Evolutionary conservation across 2,888 invertebrate genomes (phyloP), one percentile per base, ranked within the genome.

Genomic region (Escarpia spicata): DNA sequence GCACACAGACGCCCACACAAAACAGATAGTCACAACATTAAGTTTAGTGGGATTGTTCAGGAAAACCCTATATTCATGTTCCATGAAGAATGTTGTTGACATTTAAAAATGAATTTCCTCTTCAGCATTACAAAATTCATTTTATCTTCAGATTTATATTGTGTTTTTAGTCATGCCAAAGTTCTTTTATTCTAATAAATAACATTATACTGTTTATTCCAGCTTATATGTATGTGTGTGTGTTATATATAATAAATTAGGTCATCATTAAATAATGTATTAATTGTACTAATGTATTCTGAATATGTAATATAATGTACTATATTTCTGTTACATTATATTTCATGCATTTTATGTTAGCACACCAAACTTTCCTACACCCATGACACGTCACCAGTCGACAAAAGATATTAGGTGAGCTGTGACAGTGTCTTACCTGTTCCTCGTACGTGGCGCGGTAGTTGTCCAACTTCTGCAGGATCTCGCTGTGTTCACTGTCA

Each of bases 361-460:
- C 90, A 90, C 10, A 10, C 10, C 37, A 90, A 15, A 12, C 1
- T 15, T 19, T 43, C 15, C 10, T 19, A 91, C 45, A 37, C 37
- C 37, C 8, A 1, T 52, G 52, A 52, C 9, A 52, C 15, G 52
- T 52, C 52, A 52, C 15, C 52, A 52, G 4, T 52, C 9, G 52
- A 52, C 9, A 15, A 9, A 52, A 15, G 52, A 52, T 15, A 6
- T 9, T 9, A 52, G 52, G 52, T 52, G 52, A 91, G 43, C 19
- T 52, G n/a, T 19, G 75, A 75, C 75, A 26, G 6, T 75, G 75
- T 75, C 91, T 44, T 93, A 96, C 96, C 95, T 96, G 96, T 93
- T 96, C 96, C 92, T 96, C 96, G 94, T 95, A 96, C 15, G 96
- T 96, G 9, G 95, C 94, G 94, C 95, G 96, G 93, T 96, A 96